Base-by-base conservation (phyloP, 2,113 vertebrate genomes). In the Pseudopodoces humilis region DNA sequence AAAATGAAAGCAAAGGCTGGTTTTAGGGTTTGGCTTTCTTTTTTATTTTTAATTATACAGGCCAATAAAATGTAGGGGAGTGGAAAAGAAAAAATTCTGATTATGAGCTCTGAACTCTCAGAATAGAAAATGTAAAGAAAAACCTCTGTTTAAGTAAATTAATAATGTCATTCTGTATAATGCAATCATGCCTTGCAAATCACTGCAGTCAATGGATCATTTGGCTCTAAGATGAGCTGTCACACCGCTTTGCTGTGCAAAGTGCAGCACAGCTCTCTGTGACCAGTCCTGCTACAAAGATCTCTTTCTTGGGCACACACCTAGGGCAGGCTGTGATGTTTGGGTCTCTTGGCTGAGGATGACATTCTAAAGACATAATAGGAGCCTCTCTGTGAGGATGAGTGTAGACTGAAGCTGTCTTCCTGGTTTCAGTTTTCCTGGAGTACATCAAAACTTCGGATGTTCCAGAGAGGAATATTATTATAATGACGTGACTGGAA, bases 321-420 rank as follows among this genome's bases (percentile, higher is more conserved):
- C 49, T 18, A 5, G n/a, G 58, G 37, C 50, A 71, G 53, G 20
- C 20, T 72, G 22, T 5, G 37, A 7, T 64, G 23, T 49, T 78
- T 84, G 69, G 65, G 24, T 15, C 69, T 81, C 27, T 15, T 88
- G 76, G 71, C 30, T 3, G 3, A 44, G 62, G 53, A 78, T 49
- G 62, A 79, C 0, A 0, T n/a, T 58, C 25, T 39, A 41, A 64
- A 64, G 52, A 15, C 25, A 25, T 2, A 47, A 37, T 0, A 13
- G 35, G 55, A 75, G 24, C 37, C 46, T 92, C 59, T 70, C 18
- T 67, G 59, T 44, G 67, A 86, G 76, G 68, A 37, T 81, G 71
- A 74, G 65, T 9, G 49, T 24, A 10, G 84, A 22, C 60, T 84
- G 78, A 75, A 68, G 23, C 47, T 87, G 27, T 35, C 20, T 67